A percentile compares a stretch with the other conserved stretches of the same genome.
phyloP scores from a whole-genome alignment of 2,888 invertebrate species.

The Prosopocoilus inquinatus region DNA sequence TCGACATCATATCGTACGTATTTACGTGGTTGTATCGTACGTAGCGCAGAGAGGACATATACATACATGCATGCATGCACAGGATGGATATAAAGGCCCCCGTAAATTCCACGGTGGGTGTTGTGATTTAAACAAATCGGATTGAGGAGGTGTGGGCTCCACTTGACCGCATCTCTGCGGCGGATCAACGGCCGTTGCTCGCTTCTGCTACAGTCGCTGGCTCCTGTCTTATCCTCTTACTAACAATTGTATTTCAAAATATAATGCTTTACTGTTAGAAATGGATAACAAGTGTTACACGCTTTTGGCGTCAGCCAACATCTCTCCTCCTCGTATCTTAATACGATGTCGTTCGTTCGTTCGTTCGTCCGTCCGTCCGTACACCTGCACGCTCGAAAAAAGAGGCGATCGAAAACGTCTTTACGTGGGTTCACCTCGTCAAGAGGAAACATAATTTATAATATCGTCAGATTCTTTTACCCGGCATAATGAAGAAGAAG shows the following conservation, averaged over 20 bases:
- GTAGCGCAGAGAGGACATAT: neutral
- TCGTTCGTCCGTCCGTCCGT: too few relatives aligned
- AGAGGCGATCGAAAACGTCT: neutral
- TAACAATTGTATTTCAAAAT: conserved; percentile 2
- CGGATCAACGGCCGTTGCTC: conserved; percentile 34
- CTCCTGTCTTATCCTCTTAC: conserved; percentile 16
- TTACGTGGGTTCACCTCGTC: too few relatives aligned
- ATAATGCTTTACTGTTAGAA: conserved; percentile 1
- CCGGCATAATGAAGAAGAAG: too few relatives aligned
- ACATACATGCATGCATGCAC: conserved; percentile 1
- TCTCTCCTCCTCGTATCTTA: neutral
- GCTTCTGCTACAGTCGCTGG: conserved; percentile 27
- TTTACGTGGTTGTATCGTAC: neutral
- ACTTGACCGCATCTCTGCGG: conserved; percentile 33
- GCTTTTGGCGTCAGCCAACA: neutral
- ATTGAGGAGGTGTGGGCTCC: conserved; percentile 35
- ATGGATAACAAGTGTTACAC: conserved; percentile 1
- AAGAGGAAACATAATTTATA: neutral
- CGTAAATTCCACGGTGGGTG: conserved; percentile 29
- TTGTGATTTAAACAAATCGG: conserved; percentile 33
- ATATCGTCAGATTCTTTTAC: neutral
- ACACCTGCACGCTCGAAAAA: neutral
- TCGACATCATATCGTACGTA: neutral
- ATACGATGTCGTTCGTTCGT: neutral
- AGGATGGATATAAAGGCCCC: conserved; percentile 17